Base-by-base conservation (phyloP, 1,140 invertebrate genomes). In the Metaphire vulgaris region DNA sequence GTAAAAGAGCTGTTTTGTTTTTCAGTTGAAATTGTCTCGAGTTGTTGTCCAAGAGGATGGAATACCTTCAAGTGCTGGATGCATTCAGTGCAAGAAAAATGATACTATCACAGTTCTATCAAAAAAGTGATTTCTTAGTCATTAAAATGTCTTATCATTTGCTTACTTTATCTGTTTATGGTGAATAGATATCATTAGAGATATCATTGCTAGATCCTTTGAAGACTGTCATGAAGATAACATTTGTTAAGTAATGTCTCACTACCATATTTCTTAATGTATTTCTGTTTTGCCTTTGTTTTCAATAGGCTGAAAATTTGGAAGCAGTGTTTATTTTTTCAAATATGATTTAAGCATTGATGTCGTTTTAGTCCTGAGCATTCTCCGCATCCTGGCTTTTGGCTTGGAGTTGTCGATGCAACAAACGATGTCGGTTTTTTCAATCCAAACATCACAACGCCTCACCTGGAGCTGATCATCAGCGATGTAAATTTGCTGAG, bases 391-490 rank as follows among this genome's bases (percentile, higher is more conserved):
- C 29, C 16, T 1, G 74, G 74, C 1, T 26, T 78, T 73, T 78
- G 77, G 77, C 31, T 34, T 33, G 77, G 77, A 0, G 0, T 73
- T n/a, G 31, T 75, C 0, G 33, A 65, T 32, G 29, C 31, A 16
- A 72, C 30, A 26, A 68, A 68, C 31, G 70, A 64, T 29, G 69
- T 74, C 21, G 77, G 77, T 64, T 75, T 41, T 41, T 78, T 78
- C 74, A 56, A 74, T 29, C 68, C 77, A 21, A 64, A 29, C 6
- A 21, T 30, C 21, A 66, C 69, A 15, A 26, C 77, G 2, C 41
- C 77, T 14, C 74, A 76, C 41, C 32, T 76, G 12, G 75, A 76
- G 30, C 30, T 76, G 6, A 74, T n/a, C 15, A 56, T 21, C 6
- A 56, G 41, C 41, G n/a, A 1, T 28, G 67, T 56, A 6, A 56